Base-by-base conservation (phyloP, 1,140 invertebrate species). In the Lepeophtheirus salmonis region DNA sequence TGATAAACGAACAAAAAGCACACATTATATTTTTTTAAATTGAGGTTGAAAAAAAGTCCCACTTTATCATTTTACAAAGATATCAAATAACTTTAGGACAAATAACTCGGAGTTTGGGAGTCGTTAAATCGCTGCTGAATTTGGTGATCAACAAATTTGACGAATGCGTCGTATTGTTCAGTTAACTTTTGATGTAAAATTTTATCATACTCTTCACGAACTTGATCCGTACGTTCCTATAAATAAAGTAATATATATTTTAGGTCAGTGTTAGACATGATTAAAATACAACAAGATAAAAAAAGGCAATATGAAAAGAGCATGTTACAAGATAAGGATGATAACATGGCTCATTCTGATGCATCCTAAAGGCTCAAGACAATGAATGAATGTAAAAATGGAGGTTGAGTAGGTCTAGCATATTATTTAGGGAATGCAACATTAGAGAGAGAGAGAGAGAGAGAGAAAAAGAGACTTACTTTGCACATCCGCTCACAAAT, bases 121-220 rank as follows among this genome's bases (percentile, higher is more conserved):
- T 61, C 50, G 16, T 56, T 56, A 25, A 61, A 61, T 55, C 59
- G 49, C 25, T 50, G 48, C 25, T 61, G 59, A 61, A 61, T 61
- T 25, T 61, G 59, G 16, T 61, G 59, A 26, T 61, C 59, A 24
- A 61, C 25, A 21, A 61, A 61, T 26, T 61, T 61, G 50, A 61
- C 59, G 25, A 61, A 61, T 14, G 59, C 48, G 17, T 61, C 59
- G 50, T 61, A 61, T 21, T 61, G 59, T 53, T 61, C 59, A n/a
- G 50, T 17, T 50, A 61, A 50, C 22, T 61, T 61, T 26, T 61
- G 59, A 21, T 61, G 59, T 18, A 61, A 50, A 18, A 61, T 61
- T 2, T 50, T 18, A 56, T 61, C 59, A 23, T 56, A 61, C 22
- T 61, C 59, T n/a, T 61, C 20, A 12, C 59, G 16, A 23, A 61